phyloP scores from a whole-genome alignment of 2,888 invertebrate genomes.

The Eustalomyia histrio region DNA sequence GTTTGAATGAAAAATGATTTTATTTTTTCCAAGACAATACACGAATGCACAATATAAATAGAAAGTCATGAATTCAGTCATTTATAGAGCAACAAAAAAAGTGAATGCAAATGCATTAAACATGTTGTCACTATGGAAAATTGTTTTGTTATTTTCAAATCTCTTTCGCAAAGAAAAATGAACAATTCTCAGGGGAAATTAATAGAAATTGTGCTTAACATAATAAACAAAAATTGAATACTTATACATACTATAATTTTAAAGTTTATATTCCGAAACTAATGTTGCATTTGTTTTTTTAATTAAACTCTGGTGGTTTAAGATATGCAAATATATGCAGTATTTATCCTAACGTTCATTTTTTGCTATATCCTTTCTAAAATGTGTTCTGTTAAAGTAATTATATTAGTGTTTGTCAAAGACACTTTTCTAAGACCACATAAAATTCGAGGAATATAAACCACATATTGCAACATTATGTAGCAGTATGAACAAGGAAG shows the following conservation, averaged over 20 bases:
- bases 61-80: too few relatives aligned
- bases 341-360: background rate
- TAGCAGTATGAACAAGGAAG: too few relatives aligned
- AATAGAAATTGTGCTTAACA: conserved; percentile 15
- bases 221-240: conserved; percentile 18
- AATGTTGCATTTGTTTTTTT: background rate
- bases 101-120: conserved; percentile 5
- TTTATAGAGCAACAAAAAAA: too few relatives aligned
- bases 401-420: background rate
- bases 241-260: background rate
- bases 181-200: conserved; percentile 38
- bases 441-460: too few relatives aligned
- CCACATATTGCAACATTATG: too few relatives aligned
- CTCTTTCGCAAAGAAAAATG: conserved; percentile 20
- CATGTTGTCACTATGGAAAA: conserved; percentile 7
- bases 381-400: background rate
- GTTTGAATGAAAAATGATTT: conserved; percentile 1
- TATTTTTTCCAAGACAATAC: too few relatives aligned
- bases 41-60: too few relatives aligned
- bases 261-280: conserved; percentile 1
- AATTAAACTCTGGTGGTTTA: conserved; percentile 23
- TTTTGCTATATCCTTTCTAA: background rate
- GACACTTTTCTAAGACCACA: too few relatives aligned
- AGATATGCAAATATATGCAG: background rate
- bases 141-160: background rate